Evolutionary conservation across 2,113 vertebrate genomes (phyloP), one percentile per base, ranked within the genome.

Genomic region (Castor canadensis): DNA sequence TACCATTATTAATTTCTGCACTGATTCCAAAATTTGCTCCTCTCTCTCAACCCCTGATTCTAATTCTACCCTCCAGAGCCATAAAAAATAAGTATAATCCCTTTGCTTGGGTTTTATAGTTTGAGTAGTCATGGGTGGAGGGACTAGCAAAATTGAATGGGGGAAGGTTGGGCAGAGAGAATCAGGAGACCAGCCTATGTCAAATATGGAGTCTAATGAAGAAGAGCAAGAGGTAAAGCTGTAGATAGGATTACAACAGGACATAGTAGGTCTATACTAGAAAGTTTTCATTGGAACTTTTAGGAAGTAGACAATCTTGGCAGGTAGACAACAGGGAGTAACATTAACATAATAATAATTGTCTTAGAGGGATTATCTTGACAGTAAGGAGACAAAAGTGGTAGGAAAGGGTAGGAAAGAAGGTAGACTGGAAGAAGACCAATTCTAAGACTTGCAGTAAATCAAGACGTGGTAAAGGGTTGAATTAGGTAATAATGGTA

Each of bases 1-100:
- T 92, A 17, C 76, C 38, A 38, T 94, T 96, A 54, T 71, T 94
- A 90, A 66, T 91, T 93, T 81, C 19, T 84, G 3, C 19, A 92
- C 9, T 93, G 52, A 80, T 84, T 91, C 67, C 66, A 79, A 93
- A 93, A 73, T 83, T 38, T 83, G 58, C 49, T 32, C 11, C 47
- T 16, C 4, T 58, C 56, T 91, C 82, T 93, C 43, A 77, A 85
- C n/a, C n/a, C 45, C 11, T 73, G n/a, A 89, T 85, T 62, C 40
- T 91, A 76, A 88, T 77, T 93, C 66, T 84, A 24, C 45, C 49
- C 47, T 96, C 10, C 35, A 79, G 15, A 95, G 69, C 84, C 81
- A 90, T 24, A 89, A 66, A 38, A 86, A 95, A 91, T 79, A 66
- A 84, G 60, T 76, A 16, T 80, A 47, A 28, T 89, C 15, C 73